Base-by-base conservation (phyloP, 37 sponge, comb jelly and placozoan genomes). In the Oopsacas minuta region DNA sequence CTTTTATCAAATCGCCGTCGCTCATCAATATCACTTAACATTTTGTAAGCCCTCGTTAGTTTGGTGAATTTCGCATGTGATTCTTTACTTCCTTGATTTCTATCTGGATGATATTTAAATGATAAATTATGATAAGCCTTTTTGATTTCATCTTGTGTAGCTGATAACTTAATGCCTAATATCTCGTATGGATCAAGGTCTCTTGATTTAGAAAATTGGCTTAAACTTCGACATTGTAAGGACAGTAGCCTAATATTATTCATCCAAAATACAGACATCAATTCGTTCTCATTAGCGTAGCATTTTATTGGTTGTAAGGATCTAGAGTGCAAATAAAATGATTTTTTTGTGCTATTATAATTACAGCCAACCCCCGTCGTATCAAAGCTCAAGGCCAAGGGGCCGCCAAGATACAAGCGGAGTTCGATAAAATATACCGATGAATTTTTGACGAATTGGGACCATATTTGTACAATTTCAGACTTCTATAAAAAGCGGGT, bases 91-190 rank as follows among this genome's bases (percentile, higher is more conserved):
- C 75, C 75, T 10, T 61, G 20, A 34, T 61, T 61, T 34, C 7
- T 61, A 34, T 61, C 75, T 61, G 75, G 75, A 61, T 61, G 75
- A 5, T 20, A n/a, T 61, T 25, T 61, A 3, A 61, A 20, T 20
- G 75, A 61, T 61, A 61, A n/a, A 7, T 61, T 12, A 12, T 61
- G 75, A 12, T 61, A 61, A 10, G 75, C 75, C 30, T 61, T 61
- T n/a, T 61, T 61, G 30, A 61, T 61, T 34, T 61, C 75, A 61
- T 20, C 75, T n/a, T 61, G 75, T 61, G 75, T 61, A 32, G 75
- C 75, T 25, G 75, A 32, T 3, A n/a, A 3, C 28, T 25, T 10
- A 20, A 61, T n/a, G 5, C 75, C 75, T 61, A 61, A n/a, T 25
- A n/a, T 12, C 28, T 61, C 75, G 28, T 61, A 61, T 7, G 75